These are phyloP conservation scores for Colaptes auratus DNA, from an alignment of 2,113 vertebrate species.

Conservation along the genomic window DNA sequence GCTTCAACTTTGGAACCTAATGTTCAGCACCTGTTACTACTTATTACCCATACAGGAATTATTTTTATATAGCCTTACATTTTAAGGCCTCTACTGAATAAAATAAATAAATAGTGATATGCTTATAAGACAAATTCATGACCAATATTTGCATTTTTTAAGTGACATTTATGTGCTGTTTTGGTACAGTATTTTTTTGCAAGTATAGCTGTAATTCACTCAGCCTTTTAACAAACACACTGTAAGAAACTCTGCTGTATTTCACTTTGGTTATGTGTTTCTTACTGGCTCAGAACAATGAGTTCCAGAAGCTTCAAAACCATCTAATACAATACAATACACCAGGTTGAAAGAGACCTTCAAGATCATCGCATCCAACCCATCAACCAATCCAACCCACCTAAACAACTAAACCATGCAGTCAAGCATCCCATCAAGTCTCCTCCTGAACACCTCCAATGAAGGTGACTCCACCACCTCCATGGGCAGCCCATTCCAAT, in stretches of 20 bases:
- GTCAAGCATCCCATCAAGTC: no score
- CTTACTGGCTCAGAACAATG: neutral
- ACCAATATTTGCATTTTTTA: conserved; percentile 10
- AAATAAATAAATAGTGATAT: neutral
- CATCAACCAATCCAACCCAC: no score
- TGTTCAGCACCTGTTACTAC: neutral
- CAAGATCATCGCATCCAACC: no score
- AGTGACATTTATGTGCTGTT: neutral
- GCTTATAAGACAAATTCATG: neutral
- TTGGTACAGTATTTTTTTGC: neutral
- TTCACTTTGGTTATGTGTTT: neutral
- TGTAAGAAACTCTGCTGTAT: neutral
- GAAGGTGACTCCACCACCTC: no score
- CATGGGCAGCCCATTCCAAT: no score
- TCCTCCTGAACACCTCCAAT: no score
- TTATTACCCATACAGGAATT: conserved; percentile 17
- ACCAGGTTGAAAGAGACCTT: no score
- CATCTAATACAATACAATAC: neutral
- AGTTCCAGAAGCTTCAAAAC: neutral
- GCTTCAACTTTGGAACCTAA: neutral
- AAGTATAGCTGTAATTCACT: neutral
- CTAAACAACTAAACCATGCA: no score
- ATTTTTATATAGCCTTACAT: neutral
- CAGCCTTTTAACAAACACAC: neutral
- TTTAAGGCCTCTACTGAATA: neutral